phyloP scores from a whole-genome alignment of 1,140 invertebrate genomes.

The Habropoda laboriosa region DNA sequence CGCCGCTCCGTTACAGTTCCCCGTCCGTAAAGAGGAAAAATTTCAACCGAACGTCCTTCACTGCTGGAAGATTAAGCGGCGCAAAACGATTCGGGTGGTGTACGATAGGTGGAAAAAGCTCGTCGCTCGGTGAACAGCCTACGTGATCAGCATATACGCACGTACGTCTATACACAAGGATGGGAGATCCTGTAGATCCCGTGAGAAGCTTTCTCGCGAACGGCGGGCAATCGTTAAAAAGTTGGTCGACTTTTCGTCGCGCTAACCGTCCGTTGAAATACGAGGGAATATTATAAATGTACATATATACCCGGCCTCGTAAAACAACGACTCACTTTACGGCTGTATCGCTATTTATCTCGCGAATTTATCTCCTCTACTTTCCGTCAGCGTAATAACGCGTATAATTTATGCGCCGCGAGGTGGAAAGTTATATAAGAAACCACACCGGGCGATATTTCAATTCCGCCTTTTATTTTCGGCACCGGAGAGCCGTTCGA shows the following conservation, averaged over 20 bases:
- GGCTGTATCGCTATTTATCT: constrained; percentile 41
- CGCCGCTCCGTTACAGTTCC: not conserved
- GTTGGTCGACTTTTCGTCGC: constrained; percentile 36
- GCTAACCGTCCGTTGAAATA: constrained; percentile 11
- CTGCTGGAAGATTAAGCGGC: not conserved
- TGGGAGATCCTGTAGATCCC: not conserved
- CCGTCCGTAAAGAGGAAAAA: not conserved
- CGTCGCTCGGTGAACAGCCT: not conserved
- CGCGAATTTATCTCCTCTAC: constrained; percentile 27
- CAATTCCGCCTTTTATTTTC: constrained; percentile 36
- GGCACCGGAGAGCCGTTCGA: not conserved
- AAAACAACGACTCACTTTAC: constrained; percentile 33
- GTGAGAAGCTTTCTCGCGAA: constrained; percentile 36
- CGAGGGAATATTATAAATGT: constrained; percentile 22
- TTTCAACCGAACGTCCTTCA: not conserved
- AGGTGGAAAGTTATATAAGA: constrained; percentile 8
- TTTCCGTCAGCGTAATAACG: constrained; percentile 38
- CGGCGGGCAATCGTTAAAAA: constrained; percentile 18
- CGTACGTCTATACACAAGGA: no score
- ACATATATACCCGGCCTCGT: not conserved
- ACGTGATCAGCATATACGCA: constrained; percentile 37
- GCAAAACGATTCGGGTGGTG: not conserved
- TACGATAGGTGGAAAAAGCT: not conserved
- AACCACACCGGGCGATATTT: constrained; percentile 17
- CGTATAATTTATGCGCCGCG: constrained; percentile 28